These are phyloP conservation scores for Magallana angulata DNA, from an alignment of 1,140 invertebrate genomes.

Conservation along the genomic window DNA sequence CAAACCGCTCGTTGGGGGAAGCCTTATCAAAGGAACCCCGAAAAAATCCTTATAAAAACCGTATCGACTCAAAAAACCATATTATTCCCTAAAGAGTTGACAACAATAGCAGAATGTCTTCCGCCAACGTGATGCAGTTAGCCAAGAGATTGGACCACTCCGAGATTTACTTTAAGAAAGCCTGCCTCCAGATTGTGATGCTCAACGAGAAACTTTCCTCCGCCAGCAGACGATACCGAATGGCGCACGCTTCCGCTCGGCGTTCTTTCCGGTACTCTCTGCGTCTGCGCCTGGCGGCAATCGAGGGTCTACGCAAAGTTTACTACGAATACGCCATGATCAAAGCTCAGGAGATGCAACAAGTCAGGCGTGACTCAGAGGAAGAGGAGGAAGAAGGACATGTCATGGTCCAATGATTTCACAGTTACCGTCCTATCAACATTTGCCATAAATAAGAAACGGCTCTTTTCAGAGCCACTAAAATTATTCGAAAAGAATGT, in stretches of 20 bases:
- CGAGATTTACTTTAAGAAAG: constrained; percentile 52
- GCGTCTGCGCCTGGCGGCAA: constrained; percentile 56
- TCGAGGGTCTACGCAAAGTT: constrained; percentile 61
- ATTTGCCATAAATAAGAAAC: too few species aligned
- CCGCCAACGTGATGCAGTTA: background rate
- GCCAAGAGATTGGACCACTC: background rate
- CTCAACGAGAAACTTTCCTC: constrained; percentile 55
- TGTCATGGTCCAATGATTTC: too few species aligned
- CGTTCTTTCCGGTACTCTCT: constrained; percentile 58
- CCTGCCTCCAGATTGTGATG: constrained; percentile 58
- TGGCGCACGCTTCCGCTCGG: constrained; percentile 56
- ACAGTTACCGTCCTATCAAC: too few species aligned
- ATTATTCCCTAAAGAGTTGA: background rate
- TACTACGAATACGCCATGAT: constrained; percentile 61
- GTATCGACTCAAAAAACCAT: background rate
- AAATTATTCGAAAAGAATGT: too few species aligned
- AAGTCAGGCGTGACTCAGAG: background rate
- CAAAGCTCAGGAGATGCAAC: constrained; percentile 37
- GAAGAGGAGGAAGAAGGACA: too few species aligned
- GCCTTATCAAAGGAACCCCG: background rate
- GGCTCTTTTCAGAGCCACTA: too few species aligned
- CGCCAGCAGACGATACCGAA: constrained; percentile 56
- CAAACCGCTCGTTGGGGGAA: background rate
- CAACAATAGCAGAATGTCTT: background rate
- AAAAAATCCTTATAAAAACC: background rate